Evolutionary conservation across 1,140 invertebrate genomes (phyloP).

Genomic region (Conus betulinus): DNA sequence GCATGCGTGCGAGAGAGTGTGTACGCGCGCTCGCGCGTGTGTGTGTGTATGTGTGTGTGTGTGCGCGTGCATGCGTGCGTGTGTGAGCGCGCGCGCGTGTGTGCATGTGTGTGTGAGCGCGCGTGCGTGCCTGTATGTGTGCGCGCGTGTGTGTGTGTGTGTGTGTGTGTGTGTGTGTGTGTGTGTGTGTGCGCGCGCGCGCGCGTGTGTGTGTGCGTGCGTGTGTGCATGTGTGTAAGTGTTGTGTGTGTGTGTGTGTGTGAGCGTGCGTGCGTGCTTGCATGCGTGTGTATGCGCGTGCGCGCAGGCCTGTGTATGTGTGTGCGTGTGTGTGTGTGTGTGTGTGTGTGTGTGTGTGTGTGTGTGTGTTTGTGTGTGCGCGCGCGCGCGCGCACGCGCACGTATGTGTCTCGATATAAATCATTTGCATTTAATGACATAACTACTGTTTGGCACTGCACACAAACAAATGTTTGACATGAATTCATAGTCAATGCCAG

Average conservation of each 20-base stretch:
- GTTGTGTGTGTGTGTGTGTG: slow-evolving; percentile 17
- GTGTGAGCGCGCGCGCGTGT: background rate
- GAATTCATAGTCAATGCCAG: too few species aligned
- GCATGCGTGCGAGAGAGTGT: background rate
- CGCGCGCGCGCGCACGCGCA: too few species aligned
- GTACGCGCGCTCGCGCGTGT: background rate
- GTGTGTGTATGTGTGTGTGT: background rate
- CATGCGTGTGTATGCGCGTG: background rate
- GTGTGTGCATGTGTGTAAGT: background rate
- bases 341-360: background rate
- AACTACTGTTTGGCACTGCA: too few species aligned
- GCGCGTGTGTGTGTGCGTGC: background rate
- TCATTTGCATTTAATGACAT: too few species aligned
- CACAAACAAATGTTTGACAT: too few species aligned
- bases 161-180: too few species aligned
- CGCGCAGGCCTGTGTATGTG: background rate
- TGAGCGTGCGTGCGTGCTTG: background rate
- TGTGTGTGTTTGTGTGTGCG: background rate
- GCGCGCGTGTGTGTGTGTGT: too few species aligned
- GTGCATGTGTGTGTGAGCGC: background rate
- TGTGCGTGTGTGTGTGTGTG: background rate
- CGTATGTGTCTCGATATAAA: too few species aligned
- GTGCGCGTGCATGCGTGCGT: background rate
- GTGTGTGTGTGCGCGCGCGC: background rate
- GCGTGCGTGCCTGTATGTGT: too few species aligned